Conservation (phyloP, 2,888 invertebrate species). For the Pachycephus smyrnensis region DNA sequence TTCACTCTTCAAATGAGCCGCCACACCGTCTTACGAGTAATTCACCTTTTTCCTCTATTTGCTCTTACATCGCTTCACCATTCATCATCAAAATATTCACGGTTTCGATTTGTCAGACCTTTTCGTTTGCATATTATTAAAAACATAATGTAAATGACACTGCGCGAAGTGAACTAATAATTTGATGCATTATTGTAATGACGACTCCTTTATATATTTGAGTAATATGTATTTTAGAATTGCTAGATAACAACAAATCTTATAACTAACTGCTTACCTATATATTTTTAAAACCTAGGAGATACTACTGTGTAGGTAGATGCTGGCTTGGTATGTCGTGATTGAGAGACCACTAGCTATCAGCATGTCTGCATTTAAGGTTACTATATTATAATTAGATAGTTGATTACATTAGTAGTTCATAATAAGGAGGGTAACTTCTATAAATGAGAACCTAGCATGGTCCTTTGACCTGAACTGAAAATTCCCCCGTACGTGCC, state of each 20-base stretch:
- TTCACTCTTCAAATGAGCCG: neutral
- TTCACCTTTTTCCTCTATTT: neutral
- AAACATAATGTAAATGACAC: neutral
- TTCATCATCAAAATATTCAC: neutral
- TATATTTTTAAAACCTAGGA: no score
- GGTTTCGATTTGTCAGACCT: neutral
- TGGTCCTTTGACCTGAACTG: neutral
- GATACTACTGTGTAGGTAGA: no score
- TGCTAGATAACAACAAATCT: no score
- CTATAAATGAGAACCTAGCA: slow-evolving; percentile 6
- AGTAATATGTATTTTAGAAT: neutral
- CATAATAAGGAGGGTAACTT: slow-evolving; percentile 13
- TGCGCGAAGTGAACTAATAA: neutral
- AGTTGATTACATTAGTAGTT: slow-evolving; percentile 19
- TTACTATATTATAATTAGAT: slow-evolving; percentile 8
- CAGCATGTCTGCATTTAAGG: neutral
- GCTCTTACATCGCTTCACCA: neutral
- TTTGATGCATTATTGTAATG: neutral
- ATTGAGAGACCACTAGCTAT: neutral
- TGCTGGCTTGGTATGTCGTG: neutral
- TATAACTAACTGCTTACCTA: no score
- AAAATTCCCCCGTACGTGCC: neutral
- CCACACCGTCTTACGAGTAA: neutral
- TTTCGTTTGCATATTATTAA: neutral
- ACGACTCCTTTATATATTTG: neutral